phyloP scores from a whole-genome alignment of 2,113 vertebrate genomes.

The Neopipo cinnamomea region DNA sequence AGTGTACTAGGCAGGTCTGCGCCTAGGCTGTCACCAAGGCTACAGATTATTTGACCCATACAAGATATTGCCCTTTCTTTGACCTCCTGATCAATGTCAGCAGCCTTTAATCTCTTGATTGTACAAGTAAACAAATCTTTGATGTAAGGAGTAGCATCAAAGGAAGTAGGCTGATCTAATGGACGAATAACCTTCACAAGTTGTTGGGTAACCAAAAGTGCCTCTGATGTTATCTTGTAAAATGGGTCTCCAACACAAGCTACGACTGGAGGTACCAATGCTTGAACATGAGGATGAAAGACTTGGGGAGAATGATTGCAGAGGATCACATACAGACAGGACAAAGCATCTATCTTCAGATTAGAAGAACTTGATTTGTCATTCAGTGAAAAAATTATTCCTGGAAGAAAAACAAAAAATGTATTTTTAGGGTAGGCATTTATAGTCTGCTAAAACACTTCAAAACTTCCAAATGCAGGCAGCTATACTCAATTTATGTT shows the following conservation, averaged over 20 bases:
- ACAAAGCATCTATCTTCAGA: conserved; percentile 96
- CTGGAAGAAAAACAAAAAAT: conserved; percentile 71
- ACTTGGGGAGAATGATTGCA: conserved; percentile 95
- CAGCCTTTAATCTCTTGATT: conserved; percentile 93
- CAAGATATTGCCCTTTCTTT: conserved; percentile 98
- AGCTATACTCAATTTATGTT: not conserved
- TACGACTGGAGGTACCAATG: conserved; percentile 93
- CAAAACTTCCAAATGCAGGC: not conserved
- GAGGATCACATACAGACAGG: conserved; percentile 95
- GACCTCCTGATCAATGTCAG: conserved; percentile 98
- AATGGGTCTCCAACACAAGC: conserved; percentile 97
- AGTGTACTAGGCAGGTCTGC: conserved; percentile 90
- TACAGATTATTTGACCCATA: conserved; percentile 99
- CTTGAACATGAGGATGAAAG: conserved; percentile 96
- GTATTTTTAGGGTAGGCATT: not conserved
- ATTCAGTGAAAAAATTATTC: conserved; percentile 97
- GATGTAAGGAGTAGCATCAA: conserved; percentile 94
- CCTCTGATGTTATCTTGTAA: conserved; percentile 99
- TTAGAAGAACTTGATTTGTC: conserved; percentile 99
- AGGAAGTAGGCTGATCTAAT: conserved; percentile 88
- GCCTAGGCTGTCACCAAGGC: conserved; percentile 94
- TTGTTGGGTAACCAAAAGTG: conserved; percentile 95
- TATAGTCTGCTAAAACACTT: not conserved
- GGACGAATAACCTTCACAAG: conserved; percentile 97
- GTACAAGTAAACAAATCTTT: conserved; percentile 95